phyloP scores from a whole-genome alignment of 1,140 invertebrate species.

The Drosophila sechellia region DNA sequence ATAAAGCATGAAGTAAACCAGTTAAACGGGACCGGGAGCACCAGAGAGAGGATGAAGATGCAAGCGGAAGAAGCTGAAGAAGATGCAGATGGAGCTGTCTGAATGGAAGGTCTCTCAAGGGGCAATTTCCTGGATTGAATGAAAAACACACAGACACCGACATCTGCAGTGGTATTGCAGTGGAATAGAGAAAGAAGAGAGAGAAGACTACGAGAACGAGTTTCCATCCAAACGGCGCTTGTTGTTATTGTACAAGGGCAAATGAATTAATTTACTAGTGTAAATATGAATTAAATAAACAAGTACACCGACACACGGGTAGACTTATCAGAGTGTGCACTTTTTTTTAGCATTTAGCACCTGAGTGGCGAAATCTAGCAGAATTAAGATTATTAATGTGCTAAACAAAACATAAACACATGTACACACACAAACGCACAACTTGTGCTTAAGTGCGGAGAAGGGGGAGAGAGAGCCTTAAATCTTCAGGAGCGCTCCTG shows the following conservation, averaged over 20 bases:
- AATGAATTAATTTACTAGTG: conserved; percentile 66
- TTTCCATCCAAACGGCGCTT: conserved; percentile 32
- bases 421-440: conserved; percentile 22
- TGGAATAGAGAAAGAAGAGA: conserved; percentile 32
- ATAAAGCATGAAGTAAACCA: conserved; percentile 56
- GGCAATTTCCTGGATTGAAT: conserved; percentile 54
- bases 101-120: conserved; percentile 52
- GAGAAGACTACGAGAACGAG: conserved; percentile 43
- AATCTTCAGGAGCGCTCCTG: conserved; percentile 53
- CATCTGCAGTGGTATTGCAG: conserved; percentile 27
- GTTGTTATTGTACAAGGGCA: conserved; percentile 71
- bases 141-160: conserved; percentile 29
- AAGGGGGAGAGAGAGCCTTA: conserved; percentile 5
- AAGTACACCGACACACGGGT: conserved; percentile 32
- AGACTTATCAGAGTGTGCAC: conserved; percentile 43
- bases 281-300: conserved; percentile 74
- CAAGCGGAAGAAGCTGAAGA: conserved; percentile 13
- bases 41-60: conserved; percentile 35
- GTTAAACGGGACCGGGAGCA: conserved; percentile 64
- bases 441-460: background rate
- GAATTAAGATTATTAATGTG: conserved; percentile 66
- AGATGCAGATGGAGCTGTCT: conserved; percentile 42
- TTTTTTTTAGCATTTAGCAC: conserved; percentile 70
- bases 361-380: conserved; percentile 44
- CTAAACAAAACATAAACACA: conserved; percentile 77